Conservation (phyloP, 2,888 invertebrate species). For the Chalcosyrphus nemorum region DNA sequence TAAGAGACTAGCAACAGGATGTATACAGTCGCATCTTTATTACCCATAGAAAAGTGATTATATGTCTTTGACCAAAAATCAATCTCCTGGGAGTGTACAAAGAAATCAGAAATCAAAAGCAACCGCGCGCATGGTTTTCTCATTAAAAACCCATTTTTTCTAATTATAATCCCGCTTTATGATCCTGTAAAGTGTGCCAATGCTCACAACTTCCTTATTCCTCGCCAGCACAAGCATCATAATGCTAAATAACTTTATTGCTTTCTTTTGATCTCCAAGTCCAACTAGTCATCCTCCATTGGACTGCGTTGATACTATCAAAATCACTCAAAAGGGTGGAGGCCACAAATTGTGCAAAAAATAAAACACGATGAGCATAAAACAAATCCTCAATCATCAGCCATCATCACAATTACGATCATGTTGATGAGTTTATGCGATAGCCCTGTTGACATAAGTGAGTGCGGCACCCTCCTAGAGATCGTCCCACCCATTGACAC, state of each 20-base stretch:
- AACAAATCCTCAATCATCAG: constrained; percentile 55
- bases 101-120: not conserved
- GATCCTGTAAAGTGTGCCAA: not conserved
- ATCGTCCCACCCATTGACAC: constrained; percentile 50
- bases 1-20: no score
- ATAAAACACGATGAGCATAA: not conserved
- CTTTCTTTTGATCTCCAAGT: constrained; percentile 56
- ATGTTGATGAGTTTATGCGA: constrained; percentile 67
- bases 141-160: constrained; percentile 44
- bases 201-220: constrained; percentile 55
- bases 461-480: constrained; percentile 53
- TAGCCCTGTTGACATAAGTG: constrained; percentile 63
- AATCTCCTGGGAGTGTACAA: not conserved
- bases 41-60: no score
- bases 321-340: not conserved
- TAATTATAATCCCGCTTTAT: constrained; percentile 6
- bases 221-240: not conserved
- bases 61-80: no score
- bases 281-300: constrained; percentile 25
- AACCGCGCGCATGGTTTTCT: not conserved
- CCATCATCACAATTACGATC: constrained; percentile 61
- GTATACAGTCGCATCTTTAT: no score
- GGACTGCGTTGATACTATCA: constrained; percentile 25
- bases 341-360: not conserved
- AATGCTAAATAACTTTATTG: constrained; percentile 24